Evolutionary conservation across 2,113 vertebrate genomes (phyloP).

Genomic region (Isichthys henryi): DNA sequence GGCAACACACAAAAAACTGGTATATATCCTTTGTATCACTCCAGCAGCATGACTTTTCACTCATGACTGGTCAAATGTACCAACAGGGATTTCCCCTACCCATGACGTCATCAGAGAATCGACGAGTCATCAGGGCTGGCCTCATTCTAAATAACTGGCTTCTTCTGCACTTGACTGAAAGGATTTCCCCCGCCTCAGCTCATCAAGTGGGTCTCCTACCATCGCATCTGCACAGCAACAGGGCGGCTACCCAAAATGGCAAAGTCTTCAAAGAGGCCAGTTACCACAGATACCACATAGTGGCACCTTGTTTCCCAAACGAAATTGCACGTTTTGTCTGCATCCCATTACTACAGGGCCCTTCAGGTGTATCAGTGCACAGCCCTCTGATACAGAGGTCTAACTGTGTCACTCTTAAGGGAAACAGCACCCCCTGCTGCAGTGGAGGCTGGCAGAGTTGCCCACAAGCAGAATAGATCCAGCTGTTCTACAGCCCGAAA

Average conservation of each 20-base stretch:
- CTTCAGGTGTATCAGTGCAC: slow-evolving; percentile 46
- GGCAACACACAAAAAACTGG: not conserved
- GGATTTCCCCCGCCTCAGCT: not conserved
- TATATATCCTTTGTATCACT: not conserved
- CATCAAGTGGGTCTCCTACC: not conserved
- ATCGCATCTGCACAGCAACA: not conserved
- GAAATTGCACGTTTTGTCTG: slow-evolving; percentile 44
- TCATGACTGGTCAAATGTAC: not conserved
- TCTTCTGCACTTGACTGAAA: not conserved
- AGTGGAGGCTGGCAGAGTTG: no score
- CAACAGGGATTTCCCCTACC: no score
- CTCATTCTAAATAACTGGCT: not conserved
- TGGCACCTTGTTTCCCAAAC: slow-evolving; percentile 56
- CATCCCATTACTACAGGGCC: slow-evolving; percentile 19
- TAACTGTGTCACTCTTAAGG: slow-evolving; percentile 49
- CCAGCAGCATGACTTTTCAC: not conserved
- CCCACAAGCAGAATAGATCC: not conserved
- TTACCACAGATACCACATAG: slow-evolving; percentile 60
- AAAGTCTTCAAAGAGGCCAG: slow-evolving; percentile 37
- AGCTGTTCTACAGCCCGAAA: not conserved
- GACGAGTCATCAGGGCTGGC: not conserved
- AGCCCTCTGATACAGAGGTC: slow-evolving; percentile 70
- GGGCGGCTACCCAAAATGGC: slow-evolving; percentile 19
- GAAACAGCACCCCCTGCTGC: not conserved
- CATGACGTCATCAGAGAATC: not conserved